Base-by-base conservation (phyloP, 2,113 vertebrate species). In the Girardinichthys multiradiatus region DNA sequence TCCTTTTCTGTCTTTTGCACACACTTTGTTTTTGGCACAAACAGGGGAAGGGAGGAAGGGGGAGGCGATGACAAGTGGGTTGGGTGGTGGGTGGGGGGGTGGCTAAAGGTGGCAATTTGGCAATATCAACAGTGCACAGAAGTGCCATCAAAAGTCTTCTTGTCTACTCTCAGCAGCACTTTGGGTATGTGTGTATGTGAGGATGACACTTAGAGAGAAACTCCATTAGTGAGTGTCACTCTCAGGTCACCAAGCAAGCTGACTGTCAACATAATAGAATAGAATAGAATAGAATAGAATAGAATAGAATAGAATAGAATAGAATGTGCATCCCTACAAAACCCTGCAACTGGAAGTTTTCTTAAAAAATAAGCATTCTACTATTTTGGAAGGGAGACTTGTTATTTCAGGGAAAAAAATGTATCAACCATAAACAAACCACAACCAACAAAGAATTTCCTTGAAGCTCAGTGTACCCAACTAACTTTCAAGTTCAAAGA, bases 21-120 rank as follows among this genome's bases (percentile, higher is more conserved):
- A 45, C 71, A 74, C 67, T 69, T 88, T 79, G 70, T 64, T 77
- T 77, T 48, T 30, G 72, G 77, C 69, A 86, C 45, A 57, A 64
- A 85, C 39, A 70, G 26, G 45, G 54, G 31, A 3, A 27, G 51
- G 64, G 15, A 63, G 68, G n/a, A 17, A 60, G 17, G 62, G 51
- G 13, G 51, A 63, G 57, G 21, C 58, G 33, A 67, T 51, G 33
- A 79, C 24, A 30, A 33, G 70, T 39, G n/a, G n/a, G n/a, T n/a
- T n/a, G n/a, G n/a, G n/a, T n/a, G n/a, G n/a, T n/a, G n/a, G n/a
- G n/a, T n/a, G 59, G 65, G 28, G 61, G 14, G 45, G 57, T 37
- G 71, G 74, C 31, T 76, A 67, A 76, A 85, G 69, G 83, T 85
- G 75, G 78, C 77, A 81, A 83, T 89, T 85, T 87, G 68, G 75